Evolutionary conservation across 2,113 vertebrate species (phyloP).

Genomic region (Chitala chitala): DNA sequence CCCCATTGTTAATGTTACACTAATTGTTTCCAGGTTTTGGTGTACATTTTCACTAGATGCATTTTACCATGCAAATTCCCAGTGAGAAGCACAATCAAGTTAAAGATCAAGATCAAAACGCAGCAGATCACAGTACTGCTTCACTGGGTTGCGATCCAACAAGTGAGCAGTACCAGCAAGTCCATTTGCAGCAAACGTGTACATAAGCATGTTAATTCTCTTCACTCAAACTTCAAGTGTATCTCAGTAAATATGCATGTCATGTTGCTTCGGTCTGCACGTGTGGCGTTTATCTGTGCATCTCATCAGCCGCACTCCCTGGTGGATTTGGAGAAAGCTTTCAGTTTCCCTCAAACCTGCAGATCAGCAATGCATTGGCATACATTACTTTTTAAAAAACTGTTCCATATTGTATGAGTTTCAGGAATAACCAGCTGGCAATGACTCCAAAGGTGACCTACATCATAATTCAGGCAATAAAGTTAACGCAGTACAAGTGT

Average conservation of each 20-base stretch:
- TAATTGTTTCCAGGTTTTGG: too few species aligned
- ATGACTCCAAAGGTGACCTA: conserved; percentile 26
- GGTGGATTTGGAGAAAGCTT: not conserved
- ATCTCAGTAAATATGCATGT: not conserved
- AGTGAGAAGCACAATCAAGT: too few species aligned
- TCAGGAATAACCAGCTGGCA: conserved; percentile 25
- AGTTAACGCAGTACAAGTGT: conserved; percentile 1
- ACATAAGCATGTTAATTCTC: conserved; percentile 12
- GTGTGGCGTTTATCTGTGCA: not conserved
- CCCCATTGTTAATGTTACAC: too few species aligned
- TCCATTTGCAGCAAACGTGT: not conserved
- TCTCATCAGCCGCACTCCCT: conserved; percentile 10
- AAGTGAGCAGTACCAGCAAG: not conserved
- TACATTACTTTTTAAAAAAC: conserved; percentile 26
- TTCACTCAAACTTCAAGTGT: not conserved
- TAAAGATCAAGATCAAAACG: not conserved
- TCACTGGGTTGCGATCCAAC: not conserved
- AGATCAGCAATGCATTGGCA: conserved; percentile 28
- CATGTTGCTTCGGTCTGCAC: not conserved
- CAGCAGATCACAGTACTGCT: not conserved
- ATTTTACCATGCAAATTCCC: too few species aligned
- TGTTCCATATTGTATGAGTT: conserved; percentile 31
- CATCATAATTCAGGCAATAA: conserved; percentile 2
- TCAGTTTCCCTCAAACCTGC: conserved; percentile 11
- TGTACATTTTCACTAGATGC: too few species aligned